Percentiles rank a stretch among this genome's conserved stretches.
Conservation (phyloP, 2,888 invertebrate species). For the Agrochola circellaris region DNA sequence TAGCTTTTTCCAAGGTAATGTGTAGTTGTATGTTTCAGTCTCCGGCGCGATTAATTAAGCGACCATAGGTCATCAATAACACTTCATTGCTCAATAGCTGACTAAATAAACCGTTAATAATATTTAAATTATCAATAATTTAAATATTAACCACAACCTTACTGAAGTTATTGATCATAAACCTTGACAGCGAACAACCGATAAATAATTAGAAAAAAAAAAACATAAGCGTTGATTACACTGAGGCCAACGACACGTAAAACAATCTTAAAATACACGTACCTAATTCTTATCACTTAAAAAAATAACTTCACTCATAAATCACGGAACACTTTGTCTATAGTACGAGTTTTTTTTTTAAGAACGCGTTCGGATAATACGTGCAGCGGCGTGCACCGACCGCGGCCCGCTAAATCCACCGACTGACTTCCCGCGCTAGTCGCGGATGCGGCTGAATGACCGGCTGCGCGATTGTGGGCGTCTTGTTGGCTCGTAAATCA, state of each 20-base stretch:
- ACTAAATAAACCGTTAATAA: slow-evolving; percentile 43
- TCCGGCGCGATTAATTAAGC: neutral
- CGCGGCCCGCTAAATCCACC: slow-evolving; percentile 66
- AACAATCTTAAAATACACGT: slow-evolving; percentile 57
- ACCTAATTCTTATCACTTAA: slow-evolving; percentile 64
- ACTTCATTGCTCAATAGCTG: slow-evolving; percentile 41
- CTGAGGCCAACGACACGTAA: slow-evolving; percentile 44
- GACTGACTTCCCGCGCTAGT: slow-evolving; percentile 68
- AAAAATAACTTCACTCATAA: slow-evolving; percentile 60
- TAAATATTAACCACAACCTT: slow-evolving; percentile 43
- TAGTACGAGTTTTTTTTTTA: slow-evolving; percentile 56
- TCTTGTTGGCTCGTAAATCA: slow-evolving; percentile 66
- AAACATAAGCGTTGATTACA: slow-evolving; percentile 12
- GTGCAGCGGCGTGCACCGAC: slow-evolving; percentile 64
- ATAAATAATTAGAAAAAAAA: slow-evolving; percentile 30
- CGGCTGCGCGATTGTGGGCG: slow-evolving; percentile 58
- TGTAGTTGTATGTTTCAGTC: neutral
- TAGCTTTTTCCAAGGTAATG: slow-evolving; percentile 2
- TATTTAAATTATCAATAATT: slow-evolving; percentile 38
- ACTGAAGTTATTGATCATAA: slow-evolving; percentile 36
- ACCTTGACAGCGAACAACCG: slow-evolving; percentile 47
- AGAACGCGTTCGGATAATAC: slow-evolving; percentile 43
- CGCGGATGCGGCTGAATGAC: slow-evolving; percentile 67
- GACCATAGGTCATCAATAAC: slow-evolving; percentile 17
- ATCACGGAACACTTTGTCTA: slow-evolving; percentile 63